Conservation (phyloP, 2,113 vertebrate genomes). For the Ascaphus truei region DNA sequence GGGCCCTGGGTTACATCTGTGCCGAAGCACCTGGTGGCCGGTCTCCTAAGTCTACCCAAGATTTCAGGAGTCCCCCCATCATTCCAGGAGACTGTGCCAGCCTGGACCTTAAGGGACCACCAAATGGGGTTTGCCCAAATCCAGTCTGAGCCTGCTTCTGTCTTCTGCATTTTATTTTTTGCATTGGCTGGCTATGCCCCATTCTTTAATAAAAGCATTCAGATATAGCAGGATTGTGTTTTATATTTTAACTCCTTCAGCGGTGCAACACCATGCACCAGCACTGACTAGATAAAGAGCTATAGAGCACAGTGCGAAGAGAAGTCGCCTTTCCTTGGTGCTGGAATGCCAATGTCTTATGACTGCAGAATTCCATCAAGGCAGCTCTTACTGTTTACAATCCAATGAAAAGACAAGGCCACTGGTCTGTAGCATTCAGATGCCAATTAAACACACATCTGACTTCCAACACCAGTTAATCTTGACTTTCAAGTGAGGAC, state of each 20-base stretch:
- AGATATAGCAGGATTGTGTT: too few species aligned
- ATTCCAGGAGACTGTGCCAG: too few species aligned
- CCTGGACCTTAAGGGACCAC: too few species aligned
- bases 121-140: too few species aligned
- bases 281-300: neutral
- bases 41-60: too few species aligned
- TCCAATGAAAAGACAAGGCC: conserved; percentile 1
- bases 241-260: neutral
- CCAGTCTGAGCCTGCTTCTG: too few species aligned
- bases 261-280: neutral
- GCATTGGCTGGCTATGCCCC: too few species aligned
- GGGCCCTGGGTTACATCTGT: too few species aligned
- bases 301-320: neutral
- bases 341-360: neutral
- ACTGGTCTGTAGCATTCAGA: neutral
- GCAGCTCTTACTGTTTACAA: neutral
- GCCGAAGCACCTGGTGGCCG: too few species aligned
- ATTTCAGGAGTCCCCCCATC: too few species aligned
- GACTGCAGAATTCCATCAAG: neutral
- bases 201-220: too few species aligned
- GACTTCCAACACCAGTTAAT: conserved; percentile 16
- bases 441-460: conserved; percentile 15
- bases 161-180: too few species aligned
- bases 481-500: neutral
- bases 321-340: neutral